phyloP scores from a whole-genome alignment of 2,888 invertebrate genomes.

The Blastobasis lacticolella region DNA sequence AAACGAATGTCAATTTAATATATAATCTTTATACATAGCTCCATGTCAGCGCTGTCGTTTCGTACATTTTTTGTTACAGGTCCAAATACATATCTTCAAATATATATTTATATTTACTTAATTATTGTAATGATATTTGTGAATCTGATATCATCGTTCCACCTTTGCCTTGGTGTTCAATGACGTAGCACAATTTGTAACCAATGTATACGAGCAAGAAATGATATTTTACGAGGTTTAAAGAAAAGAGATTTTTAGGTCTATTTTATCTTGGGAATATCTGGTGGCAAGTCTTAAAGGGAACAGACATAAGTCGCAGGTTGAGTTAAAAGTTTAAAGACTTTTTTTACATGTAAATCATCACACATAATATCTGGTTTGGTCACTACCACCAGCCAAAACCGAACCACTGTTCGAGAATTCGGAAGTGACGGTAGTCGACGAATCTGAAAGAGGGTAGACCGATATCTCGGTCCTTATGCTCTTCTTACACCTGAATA shows the following conservation, averaged over 20 bases:
- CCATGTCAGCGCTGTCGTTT: conserved; percentile 38
- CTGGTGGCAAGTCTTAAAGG: conserved; percentile 23
- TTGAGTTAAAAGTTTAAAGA: conserved; percentile 2
- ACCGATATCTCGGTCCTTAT: too few species aligned
- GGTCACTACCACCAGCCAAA: too few species aligned
- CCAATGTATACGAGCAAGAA: conserved; percentile 70
- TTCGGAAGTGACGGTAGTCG: too few species aligned
- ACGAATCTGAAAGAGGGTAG: too few species aligned
- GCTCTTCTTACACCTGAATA: too few species aligned
- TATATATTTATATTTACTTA: conserved; percentile 45
- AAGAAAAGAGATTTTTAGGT: conserved; percentile 65
- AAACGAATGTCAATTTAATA: conserved; percentile 59
- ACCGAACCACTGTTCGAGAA: too few species aligned
- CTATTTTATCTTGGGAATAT: conserved; percentile 63
- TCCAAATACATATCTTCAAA: conserved; percentile 60
- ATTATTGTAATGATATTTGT: conserved; percentile 45
- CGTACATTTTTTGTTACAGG: conserved; percentile 61
- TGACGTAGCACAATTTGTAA: conserved; percentile 71
- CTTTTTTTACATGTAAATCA: too few species aligned
- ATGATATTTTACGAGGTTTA: conserved; percentile 72
- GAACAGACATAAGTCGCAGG: too few species aligned
- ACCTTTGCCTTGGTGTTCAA: conserved; percentile 73
- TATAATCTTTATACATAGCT: conserved; percentile 7
- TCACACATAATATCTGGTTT: too few species aligned
- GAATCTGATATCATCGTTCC: conserved; percentile 50